These are phyloP conservation scores for Chorisops tibialis DNA, from an alignment of 2,888 invertebrate species.

Conservation along the genomic window DNA sequence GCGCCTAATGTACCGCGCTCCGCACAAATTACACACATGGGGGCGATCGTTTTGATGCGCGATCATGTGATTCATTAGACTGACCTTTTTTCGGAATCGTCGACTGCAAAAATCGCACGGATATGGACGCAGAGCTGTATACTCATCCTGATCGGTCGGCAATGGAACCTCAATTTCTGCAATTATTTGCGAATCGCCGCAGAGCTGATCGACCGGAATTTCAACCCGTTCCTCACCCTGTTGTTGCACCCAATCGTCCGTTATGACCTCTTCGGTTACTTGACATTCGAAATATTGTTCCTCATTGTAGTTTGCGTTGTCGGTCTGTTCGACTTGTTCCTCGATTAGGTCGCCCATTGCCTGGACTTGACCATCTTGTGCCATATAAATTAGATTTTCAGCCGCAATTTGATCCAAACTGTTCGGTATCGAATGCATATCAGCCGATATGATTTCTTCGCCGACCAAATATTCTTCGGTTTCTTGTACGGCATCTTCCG, in stretches of 20 bases:
- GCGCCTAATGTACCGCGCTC: conserved; percentile 74
- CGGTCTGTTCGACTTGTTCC: conserved; percentile 39
- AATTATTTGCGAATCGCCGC: conserved; percentile 54
- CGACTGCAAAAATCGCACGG: conserved; percentile 85
- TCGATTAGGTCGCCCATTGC: conserved; percentile 44
- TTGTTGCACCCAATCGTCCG: conserved; percentile 74
- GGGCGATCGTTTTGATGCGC: conserved; percentile 81
- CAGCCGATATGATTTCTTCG: conserved; percentile 33
- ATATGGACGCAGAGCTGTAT: conserved; percentile 65
- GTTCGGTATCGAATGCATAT: conserved; percentile 33
- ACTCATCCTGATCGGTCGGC: conserved; percentile 77
- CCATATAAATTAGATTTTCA: conserved; percentile 61
- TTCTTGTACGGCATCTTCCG: conserved; percentile 17
- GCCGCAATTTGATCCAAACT: conserved; percentile 60
- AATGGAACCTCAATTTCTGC: conserved; percentile 73
- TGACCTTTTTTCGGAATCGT: conserved; percentile 78
- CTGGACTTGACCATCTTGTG: conserved; percentile 55
- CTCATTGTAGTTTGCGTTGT: conserved; percentile 37
- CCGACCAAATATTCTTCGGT: conserved; percentile 32
- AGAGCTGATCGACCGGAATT: conserved; percentile 63
- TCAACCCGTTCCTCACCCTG: conserved; percentile 74
- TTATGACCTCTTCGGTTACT: conserved; percentile 77
- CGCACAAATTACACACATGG: conserved; percentile 78
- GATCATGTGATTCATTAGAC: conserved; percentile 82
- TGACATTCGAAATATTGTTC: conserved; percentile 56